A percentile compares a stretch with the other conserved stretches of the same genome.
phyloP scores from a whole-genome alignment of 2,113 vertebrate genomes.

The Leptobrachium ailaonicum region DNA sequence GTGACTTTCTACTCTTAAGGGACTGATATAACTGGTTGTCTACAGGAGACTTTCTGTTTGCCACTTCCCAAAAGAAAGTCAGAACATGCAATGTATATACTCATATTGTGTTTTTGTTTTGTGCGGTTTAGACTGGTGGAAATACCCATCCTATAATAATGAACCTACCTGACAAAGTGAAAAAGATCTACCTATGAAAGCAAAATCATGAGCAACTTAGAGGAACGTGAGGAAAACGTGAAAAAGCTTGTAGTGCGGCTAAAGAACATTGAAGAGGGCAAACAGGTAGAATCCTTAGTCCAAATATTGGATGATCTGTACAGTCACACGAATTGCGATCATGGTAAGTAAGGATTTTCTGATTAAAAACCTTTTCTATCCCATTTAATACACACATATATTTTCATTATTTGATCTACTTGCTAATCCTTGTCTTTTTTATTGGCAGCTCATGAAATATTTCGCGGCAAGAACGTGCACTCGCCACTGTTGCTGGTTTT shows the following conservation, averaged over 20 bases:
- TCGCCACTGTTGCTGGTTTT: constrained; percentile 77
- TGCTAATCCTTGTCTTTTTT: constrained; percentile 12
- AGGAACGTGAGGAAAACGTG: constrained; percentile 72
- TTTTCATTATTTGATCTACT: not conserved
- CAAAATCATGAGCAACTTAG: constrained; percentile 24
- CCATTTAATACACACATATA: not conserved
- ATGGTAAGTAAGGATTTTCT: constrained; percentile 67
- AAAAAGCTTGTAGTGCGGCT: constrained; percentile 85
- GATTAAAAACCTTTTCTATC: no score
- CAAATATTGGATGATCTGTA: constrained; percentile 87
- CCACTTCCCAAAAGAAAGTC: no score
- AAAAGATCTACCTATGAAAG: not conserved
- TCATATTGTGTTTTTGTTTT: no score
- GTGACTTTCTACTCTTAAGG: no score
- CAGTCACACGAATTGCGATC: constrained; percentile 72
- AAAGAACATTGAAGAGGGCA: constrained; percentile 77
- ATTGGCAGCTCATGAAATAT: constrained; percentile 74
- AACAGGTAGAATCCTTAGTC: constrained; percentile 76
- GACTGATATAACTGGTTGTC: no score
- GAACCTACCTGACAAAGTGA: not conserved
- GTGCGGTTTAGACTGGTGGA: no score
- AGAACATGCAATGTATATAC: no score
- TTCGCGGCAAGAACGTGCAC: constrained; percentile 79
- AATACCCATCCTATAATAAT: not conserved
- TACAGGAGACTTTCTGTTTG: no score